Base-by-base conservation (phyloP, 2,113 vertebrate genomes). In the Polyodon spathula region DNA sequence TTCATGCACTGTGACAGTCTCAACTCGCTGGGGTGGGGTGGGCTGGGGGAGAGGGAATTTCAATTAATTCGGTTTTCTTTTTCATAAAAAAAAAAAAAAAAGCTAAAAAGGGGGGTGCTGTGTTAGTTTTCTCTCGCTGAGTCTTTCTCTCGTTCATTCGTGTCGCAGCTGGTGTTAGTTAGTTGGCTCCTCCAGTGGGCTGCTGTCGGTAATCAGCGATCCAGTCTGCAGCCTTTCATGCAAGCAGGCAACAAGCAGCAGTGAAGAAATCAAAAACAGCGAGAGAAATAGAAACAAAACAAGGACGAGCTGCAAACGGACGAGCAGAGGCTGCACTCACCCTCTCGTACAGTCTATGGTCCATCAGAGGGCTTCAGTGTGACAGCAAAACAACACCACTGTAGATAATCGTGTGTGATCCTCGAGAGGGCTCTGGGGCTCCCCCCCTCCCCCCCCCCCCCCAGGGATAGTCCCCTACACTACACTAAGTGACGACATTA, bases 341-440 rank as follows among this genome's bases (percentile, higher is more conserved):
- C 96, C 95, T 93, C 93, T 93, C 93, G 94, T 92, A 99, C 93
- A 95, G 95, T 91, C 96, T 97, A 97, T 92, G 96, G 92, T 99
- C 96, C 96, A 94, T 92, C 93, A 98, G 95, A 86, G 96, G 95
- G 96, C 96, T 99, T 97, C 81, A 87, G 91, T 80, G 85, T 84
- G 86, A 92, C 88, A 90, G 95, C 92, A 94, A 98, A 95, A 98
- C 91, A 95, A 98, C 86, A 97, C 88, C n/a, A n/a, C n/a, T n/a
- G n/a, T n/a, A n/a, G n/a, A n/a, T n/a, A n/a, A n/a, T n/a, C n/a
- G n/a, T n/a, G n/a, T n/a, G n/a, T n/a, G n/a, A n/a, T n/a, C n/a
- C n/a, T n/a, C n/a, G n/a, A n/a, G n/a, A n/a, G n/a, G n/a, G n/a
- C n/a, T n/a, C n/a, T n/a, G n/a, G n/a, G n/a, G n/a, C n/a, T n/a